phyloP scores from a whole-genome alignment of 2,888 invertebrate genomes.

The Phrixothrix hirtus region DNA sequence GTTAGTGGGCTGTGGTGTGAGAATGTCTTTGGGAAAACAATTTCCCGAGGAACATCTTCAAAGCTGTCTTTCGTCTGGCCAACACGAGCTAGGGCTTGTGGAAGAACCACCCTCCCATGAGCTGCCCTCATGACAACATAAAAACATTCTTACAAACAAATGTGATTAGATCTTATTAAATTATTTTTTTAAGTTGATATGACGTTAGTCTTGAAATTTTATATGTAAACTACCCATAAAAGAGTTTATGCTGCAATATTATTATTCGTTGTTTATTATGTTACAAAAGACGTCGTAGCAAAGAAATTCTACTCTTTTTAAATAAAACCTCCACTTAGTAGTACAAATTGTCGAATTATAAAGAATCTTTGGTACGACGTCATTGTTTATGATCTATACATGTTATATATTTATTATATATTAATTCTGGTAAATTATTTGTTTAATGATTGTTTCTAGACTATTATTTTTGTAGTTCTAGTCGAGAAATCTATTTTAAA shows the following conservation, averaged over 20 bases:
- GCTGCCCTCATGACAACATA: constrained; percentile 13
- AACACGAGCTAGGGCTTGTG: not conserved
- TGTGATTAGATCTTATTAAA: constrained; percentile 32
- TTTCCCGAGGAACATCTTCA: constrained; percentile 8
- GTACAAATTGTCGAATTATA: not conserved
- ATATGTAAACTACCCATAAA: constrained; percentile 22
- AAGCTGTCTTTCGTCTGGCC: constrained; percentile 4
- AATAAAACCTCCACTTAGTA: not conserved
- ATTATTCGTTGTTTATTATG: constrained; percentile 6
- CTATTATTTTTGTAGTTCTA: constrained; percentile 32
- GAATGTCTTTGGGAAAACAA: constrained; percentile 8
- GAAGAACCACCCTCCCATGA: constrained; percentile 1
- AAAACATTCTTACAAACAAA: constrained; percentile 29
- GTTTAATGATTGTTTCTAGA: constrained; percentile 20
- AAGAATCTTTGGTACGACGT: not conserved
- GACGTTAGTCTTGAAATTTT: constrained; percentile 36
- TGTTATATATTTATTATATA: constrained; percentile 11
- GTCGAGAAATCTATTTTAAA: constrained; percentile 24
- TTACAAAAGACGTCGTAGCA: not conserved
- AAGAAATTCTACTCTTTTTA: not conserved
- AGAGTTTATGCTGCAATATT: constrained; percentile 17
- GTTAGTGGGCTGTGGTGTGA: constrained; percentile 22
- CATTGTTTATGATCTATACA: not conserved
- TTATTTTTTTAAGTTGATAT: constrained; percentile 32
- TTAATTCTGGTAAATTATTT: constrained; percentile 17